Evolutionary conservation across 1,140 invertebrate genomes (phyloP).

Genomic region (Trichogramma pretiosum): DNA sequence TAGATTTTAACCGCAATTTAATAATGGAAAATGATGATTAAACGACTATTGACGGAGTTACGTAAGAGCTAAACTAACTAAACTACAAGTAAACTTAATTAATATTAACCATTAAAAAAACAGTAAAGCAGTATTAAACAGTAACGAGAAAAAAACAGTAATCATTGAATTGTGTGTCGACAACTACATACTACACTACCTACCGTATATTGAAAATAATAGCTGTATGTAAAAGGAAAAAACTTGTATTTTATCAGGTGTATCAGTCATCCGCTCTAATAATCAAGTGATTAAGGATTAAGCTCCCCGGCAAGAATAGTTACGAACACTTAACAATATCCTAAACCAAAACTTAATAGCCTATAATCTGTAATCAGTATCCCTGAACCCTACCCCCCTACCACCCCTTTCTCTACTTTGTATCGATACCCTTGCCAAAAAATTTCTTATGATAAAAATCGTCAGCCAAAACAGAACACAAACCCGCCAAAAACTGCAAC

Average conservation of each 20-base stretch:
- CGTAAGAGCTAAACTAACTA: constrained; percentile 47
- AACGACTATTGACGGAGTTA: constrained; percentile 37
- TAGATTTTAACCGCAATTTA: constrained; percentile 44
- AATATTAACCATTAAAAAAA: constrained; percentile 48
- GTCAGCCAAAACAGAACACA: constrained; percentile 7
- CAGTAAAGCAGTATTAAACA: constrained; percentile 48
- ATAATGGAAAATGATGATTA: constrained; percentile 34
- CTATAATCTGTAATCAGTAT: not conserved
- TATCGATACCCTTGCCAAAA: too few species aligned
- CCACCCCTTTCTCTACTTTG: not conserved
- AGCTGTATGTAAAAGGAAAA: constrained; percentile 47
- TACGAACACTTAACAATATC: constrained; percentile 14
- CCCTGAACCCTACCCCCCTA: not conserved
- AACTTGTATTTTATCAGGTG: constrained; percentile 48
- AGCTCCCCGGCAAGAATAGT: constrained; percentile 28
- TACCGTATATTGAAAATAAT: constrained; percentile 49
- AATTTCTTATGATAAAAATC: not conserved
- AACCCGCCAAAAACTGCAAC: constrained; percentile 15
- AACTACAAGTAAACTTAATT: constrained; percentile 49
- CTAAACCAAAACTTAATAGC: not conserved
- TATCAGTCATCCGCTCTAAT: constrained; percentile 47
- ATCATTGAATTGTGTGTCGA: constrained; percentile 49
- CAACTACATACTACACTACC: constrained; percentile 50
- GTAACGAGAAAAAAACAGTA: constrained; percentile 41
- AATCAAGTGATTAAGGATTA: constrained; percentile 44